Conservation (phyloP, 2,888 invertebrate genomes). For the Bimastos eiseni region DNA sequence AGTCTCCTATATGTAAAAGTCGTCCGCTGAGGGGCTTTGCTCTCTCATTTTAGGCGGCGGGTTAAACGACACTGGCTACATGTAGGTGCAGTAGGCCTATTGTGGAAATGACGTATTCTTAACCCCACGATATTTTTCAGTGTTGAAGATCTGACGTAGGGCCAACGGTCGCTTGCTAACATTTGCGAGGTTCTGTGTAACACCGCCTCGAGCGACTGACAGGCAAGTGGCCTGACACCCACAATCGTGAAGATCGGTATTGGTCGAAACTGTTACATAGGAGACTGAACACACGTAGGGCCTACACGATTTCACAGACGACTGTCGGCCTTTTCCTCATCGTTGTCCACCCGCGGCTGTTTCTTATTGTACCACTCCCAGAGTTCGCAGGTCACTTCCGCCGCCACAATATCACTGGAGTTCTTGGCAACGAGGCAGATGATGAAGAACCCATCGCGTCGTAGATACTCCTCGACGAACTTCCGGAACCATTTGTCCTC, state of each 20-base stretch:
- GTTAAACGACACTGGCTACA: too few species aligned
- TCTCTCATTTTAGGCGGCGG: too few species aligned
- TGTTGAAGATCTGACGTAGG: too few species aligned
- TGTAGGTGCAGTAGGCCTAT: too few species aligned
- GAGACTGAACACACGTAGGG: background rate
- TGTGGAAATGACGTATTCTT: too few species aligned
- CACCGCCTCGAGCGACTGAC: too few species aligned
- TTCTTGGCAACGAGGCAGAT: conserved; percentile 45
- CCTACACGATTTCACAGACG: background rate
- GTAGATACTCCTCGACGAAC: conserved; percentile 42
- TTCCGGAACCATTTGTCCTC: conserved; percentile 31
- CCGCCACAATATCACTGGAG: conserved; percentile 45
- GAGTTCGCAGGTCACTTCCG: conserved; percentile 44
- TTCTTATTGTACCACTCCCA: conserved; percentile 41
- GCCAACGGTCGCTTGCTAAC: background rate
- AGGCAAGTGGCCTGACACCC: background rate
- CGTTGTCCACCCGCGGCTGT: background rate
- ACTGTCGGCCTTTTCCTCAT: background rate
- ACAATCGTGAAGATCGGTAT: background rate
- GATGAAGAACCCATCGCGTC: conserved; percentile 44
- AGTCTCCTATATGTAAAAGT: too few species aligned
- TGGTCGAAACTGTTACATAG: background rate
- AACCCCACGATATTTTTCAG: too few species aligned
- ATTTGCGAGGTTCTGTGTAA: too few species aligned
- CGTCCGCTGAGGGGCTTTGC: too few species aligned